Base-by-base conservation (phyloP, 2,797 vertebrate genomes). In the Acipenser oxyrinchus region DNA sequence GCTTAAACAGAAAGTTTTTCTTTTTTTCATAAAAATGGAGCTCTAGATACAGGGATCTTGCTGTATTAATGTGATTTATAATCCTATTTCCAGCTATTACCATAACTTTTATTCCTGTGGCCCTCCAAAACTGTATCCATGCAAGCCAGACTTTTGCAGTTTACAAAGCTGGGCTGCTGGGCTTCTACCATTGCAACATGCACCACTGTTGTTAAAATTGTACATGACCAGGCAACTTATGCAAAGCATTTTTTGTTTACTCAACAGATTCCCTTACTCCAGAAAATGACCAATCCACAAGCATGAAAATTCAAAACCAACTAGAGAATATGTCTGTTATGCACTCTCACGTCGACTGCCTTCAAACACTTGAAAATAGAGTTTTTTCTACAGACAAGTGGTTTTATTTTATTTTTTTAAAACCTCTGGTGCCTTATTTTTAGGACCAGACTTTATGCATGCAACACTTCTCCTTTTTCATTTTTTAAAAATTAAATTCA, bases 181-280 rank as follows among this genome's bases (percentile, higher is more conserved):
- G 37, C 37, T 37, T 5, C 4, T 37, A 37, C 37, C 4, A 37
- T 37, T 37, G 37, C 37, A 5, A 37, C 37, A 37, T 37, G 37
- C 37, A 37, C 37, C 37, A 37, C 37, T 37, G 37, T 5, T 37
- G 23, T 37, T 37, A 37, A 37, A 23, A 15, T 65, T 37, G 49
- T 58, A 10, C 18, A 10, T 57, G 8, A 50, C 8, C 48, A 60
- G 53, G 1, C 64, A 51, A 49, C 49, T 71, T 2, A 73, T 7
- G 48, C 48, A 7, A 13, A 51, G 4, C 10, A 10, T 59, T n/a
- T 6, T n/a, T 71, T 59, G 49, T 11, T 71, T 12, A 68, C 59
- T 64, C 70, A 3, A 50, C 88, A 98, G 96, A 93, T 98, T 65
- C 95, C 96, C 55, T 83, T 98, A 79, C 86, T 98, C 73, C 94